Evolutionary conservation across 2,113 vertebrate genomes (phyloP).

Genomic region (Tichodroma muraria): DNA sequence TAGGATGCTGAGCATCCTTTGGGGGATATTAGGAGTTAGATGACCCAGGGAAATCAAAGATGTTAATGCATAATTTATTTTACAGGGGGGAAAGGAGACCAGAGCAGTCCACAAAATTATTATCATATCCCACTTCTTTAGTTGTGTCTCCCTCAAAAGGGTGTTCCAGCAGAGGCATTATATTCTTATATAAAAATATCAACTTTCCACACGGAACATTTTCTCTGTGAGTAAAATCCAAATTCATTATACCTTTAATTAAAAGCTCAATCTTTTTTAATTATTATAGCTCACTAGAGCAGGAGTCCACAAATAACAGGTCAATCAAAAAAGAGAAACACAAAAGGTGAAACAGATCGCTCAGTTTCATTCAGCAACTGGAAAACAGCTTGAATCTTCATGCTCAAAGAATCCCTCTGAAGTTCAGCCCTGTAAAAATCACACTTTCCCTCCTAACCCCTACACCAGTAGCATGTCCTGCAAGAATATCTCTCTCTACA

Average conservation of each 20-base stretch:
- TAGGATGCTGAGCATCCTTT: neutral
- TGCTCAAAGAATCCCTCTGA: neutral
- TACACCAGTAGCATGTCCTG: neutral
- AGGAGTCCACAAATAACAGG: neutral
- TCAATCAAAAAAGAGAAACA: neutral
- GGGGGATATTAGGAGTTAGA: neutral
- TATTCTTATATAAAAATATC: neutral
- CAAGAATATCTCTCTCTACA: neutral
- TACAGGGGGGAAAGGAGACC: neutral
- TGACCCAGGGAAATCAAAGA: neutral
- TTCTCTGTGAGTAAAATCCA: neutral
- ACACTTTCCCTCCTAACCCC: neutral
- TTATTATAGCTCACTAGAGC: neutral
- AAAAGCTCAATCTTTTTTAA: neutral
- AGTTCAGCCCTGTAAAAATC: neutral
- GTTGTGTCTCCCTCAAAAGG: neutral
- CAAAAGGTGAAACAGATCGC: neutral
- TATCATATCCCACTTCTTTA: neutral
- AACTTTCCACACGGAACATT: neutral
- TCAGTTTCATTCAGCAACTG: neutral
- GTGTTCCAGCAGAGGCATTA: neutral
- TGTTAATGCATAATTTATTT: slow-evolving; percentile 12
- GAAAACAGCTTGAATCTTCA: neutral
- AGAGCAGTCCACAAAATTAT: neutral
- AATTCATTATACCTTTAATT: neutral